Conservation (phyloP, 2,113 vertebrate genomes). For the Abramis brama region DNA sequence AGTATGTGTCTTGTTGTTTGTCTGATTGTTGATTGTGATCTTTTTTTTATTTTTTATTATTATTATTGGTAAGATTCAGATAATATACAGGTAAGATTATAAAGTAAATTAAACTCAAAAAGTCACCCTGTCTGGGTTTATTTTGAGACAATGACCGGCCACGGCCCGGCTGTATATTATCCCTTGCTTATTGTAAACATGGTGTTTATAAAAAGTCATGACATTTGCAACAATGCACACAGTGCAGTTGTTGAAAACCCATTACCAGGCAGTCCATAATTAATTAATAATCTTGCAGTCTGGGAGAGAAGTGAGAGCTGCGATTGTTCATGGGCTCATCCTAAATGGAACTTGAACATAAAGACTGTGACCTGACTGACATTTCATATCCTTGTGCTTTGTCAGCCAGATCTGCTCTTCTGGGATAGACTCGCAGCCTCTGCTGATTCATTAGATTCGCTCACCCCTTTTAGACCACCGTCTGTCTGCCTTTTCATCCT, state of each 20-base stretch:
- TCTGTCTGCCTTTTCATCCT: slow-evolving; percentile 44
- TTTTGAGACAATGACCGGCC: not conserved
- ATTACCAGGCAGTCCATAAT: slow-evolving; percentile 9
- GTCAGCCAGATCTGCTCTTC: slow-evolving; percentile 24
- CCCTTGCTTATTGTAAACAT: not conserved
- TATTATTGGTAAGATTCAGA: not conserved
- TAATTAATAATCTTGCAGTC: not conserved
- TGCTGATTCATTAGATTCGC: slow-evolving; percentile 60
- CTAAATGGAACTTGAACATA: slow-evolving; percentile 26
- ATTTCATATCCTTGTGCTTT: slow-evolving; percentile 19
- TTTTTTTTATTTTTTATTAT: not conserved
- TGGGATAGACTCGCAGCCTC: not conserved
- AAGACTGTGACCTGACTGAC: slow-evolving; percentile 30
- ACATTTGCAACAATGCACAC: not conserved
- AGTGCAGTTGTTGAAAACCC: not conserved
- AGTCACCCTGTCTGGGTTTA: not conserved
- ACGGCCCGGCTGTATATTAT: not conserved
- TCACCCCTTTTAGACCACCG: slow-evolving; percentile 43
- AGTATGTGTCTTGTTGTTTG: not conserved
- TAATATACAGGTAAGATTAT: not conserved
- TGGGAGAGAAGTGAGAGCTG: not conserved
- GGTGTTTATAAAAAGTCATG: not conserved
- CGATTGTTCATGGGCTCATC: not conserved
- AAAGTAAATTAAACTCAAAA: not conserved
- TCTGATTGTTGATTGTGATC: not conserved